Base-by-base conservation (phyloP, 2,888 invertebrate species). In the Gasteruption jaculator region DNA sequence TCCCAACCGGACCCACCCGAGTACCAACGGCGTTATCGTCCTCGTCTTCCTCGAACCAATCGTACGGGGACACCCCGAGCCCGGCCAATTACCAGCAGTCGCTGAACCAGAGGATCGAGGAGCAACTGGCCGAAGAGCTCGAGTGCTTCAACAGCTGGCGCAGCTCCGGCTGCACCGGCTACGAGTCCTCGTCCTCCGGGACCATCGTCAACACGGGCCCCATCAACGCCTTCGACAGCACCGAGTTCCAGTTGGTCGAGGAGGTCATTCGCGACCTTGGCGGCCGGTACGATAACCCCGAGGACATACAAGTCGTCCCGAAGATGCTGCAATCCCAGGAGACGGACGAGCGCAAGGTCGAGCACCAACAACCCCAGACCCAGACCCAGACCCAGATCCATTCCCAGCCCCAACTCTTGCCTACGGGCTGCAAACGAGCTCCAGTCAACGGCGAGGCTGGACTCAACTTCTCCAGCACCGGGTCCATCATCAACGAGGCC, bases 21-120 rank as follows among this genome's bases (percentile, higher is more conserved):
- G 35, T 42, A 5, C 42, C 34, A 4, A 55, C 51, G 12, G 43
- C 48, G 4, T 40, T 55, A 1, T 61, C 60, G 0, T 54, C 57
- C 1, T 57, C 60, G 5, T 58, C 60, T 1, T 62, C 66, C 2
- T 63, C 63, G 6, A 59, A 48, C 35, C 56, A 58, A 16, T 65
- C 61, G 1, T 62, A 56, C 43, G 46, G 53, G 15, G 58, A 62
- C 5, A 56, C 57, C 1, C 51, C 56, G 1, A 68, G 65, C 37
- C 63, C 68, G 0, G 38, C 41, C n/a, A 56, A 52, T 29, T 64
- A 58, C 31, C 57, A 53, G 7, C 43, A 31, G 29, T 38, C 53
- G 0, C 8, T 59, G 27, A 56, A 49, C n/a, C 50, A 43, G 1
- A 52, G 38, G 19, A 11, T 48, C 8, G 60, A 60, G 14, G 54